Evolutionary conservation across 1,140 invertebrate species (phyloP).

Genomic region (Drosophila bifasciata): DNA sequence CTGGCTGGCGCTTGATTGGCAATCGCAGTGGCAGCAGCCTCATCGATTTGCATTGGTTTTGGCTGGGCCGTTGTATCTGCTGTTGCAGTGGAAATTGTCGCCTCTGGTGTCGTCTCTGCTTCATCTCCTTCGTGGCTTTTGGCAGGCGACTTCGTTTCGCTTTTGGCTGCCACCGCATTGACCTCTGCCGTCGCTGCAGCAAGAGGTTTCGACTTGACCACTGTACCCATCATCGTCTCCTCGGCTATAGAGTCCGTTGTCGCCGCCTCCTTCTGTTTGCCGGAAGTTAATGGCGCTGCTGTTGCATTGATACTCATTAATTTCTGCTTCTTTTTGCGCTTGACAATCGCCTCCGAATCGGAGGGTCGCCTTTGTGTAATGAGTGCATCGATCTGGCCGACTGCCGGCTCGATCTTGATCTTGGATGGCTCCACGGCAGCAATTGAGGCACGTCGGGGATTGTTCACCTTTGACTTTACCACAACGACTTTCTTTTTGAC

Average conservation of each 20-base stretch:
- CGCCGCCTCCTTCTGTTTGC: constrained; percentile 22
- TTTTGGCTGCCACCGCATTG: constrained; percentile 57
- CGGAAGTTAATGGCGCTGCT: constrained; percentile 23
- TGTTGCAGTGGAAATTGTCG: constrained; percentile 27
- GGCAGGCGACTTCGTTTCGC: constrained; percentile 55
- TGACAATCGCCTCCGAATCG: constrained; percentile 76
- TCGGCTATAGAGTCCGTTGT: constrained; percentile 21
- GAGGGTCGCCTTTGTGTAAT: constrained; percentile 72
- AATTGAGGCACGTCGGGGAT: constrained; percentile 71
- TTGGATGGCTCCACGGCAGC: constrained; percentile 76
- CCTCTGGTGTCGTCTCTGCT: constrained; percentile 9
- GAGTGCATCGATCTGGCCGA: constrained; percentile 52
- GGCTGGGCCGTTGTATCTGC: constrained; percentile 26
- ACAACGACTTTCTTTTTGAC: constrained; percentile 60
- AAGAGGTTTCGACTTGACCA: not conserved
- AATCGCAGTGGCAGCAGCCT: constrained; percentile 14
- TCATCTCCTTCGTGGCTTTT: constrained; percentile 53
- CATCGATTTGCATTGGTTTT: constrained; percentile 51
- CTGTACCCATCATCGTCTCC: constrained; percentile 8
- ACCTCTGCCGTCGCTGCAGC: constrained; percentile 64
- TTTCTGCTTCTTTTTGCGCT: constrained; percentile 75
- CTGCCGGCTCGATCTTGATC: constrained; percentile 64
- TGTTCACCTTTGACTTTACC: constrained; percentile 40
- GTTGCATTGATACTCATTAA: constrained; percentile 51
- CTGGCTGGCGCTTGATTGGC: constrained; percentile 59